Conservation (phyloP, 2,113 vertebrate species). For the Halcyon malimbica region DNA sequence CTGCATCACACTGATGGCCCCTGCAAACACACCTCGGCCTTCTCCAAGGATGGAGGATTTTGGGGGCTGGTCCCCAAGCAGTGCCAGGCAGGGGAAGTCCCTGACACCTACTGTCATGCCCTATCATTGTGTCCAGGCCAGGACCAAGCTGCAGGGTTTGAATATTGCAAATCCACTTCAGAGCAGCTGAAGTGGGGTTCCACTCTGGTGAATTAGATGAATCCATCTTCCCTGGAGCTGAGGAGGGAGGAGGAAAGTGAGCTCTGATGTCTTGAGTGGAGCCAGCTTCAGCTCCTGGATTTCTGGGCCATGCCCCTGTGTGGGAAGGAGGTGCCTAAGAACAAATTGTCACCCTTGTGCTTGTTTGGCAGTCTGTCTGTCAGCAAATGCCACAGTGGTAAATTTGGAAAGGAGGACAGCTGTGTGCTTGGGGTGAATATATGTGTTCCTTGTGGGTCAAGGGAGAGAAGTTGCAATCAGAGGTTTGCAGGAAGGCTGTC, state of each 20-base stretch:
- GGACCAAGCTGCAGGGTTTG: neutral
- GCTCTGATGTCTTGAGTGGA: neutral
- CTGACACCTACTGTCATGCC: constrained; percentile 13
- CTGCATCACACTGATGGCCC: neutral
- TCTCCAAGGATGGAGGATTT: neutral
- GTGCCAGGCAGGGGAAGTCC: neutral
- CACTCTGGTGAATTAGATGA: neutral
- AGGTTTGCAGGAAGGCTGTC: neutral
- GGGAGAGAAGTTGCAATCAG: neutral
- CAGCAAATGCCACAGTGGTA: neutral
- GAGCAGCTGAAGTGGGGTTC: neutral
- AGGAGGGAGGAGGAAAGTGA: neutral
- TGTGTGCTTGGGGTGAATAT: neutral
- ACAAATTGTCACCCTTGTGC: neutral
- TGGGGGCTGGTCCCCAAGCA: rapidly evolving
- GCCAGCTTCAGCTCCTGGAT: neutral
- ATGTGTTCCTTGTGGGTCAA: neutral
- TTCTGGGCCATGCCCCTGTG: neutral
- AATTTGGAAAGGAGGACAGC: neutral
- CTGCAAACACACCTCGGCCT: neutral
- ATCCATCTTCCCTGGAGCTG: neutral
- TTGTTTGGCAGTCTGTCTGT: neutral
- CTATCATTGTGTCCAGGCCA: neutral
- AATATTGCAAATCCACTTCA: neutral
- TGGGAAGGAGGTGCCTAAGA: neutral